These are phyloP conservation scores for Harpagus bidentatus DNA, from an alignment of 2,113 vertebrate species.

Conservation along the genomic window DNA sequence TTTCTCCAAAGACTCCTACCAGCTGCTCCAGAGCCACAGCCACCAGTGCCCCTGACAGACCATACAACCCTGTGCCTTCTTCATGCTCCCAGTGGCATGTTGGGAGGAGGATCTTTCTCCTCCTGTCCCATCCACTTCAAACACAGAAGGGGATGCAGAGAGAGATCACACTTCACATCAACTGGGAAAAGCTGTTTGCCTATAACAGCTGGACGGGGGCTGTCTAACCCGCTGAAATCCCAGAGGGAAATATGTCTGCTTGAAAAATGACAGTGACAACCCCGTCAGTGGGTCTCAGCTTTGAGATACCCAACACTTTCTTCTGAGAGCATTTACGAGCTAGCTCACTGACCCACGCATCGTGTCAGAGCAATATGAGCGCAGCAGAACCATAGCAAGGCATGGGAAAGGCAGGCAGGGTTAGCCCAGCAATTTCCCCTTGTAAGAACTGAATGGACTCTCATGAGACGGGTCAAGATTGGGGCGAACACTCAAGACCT, in stretches of 20 bases:
- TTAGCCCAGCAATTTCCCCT: background rate
- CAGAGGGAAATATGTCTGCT: background rate
- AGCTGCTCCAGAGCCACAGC: background rate
- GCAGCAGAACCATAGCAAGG: background rate
- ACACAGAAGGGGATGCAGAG: background rate
- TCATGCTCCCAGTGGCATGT: background rate
- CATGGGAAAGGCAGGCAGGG: background rate
- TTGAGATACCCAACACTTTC: background rate
- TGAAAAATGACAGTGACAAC: background rate
- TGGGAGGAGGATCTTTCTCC: background rate
- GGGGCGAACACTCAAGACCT: background rate
- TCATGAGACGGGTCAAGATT: background rate
- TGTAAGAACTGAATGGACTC: accelerated
- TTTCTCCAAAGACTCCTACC: background rate
- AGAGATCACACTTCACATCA: background rate
- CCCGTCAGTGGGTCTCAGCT: background rate
- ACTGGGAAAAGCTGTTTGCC: background rate
- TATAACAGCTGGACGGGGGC: background rate
- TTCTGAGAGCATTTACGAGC: background rate
- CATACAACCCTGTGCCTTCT: background rate
- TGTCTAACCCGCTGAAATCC: background rate
- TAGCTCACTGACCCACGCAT: background rate
- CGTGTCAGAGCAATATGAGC: background rate
- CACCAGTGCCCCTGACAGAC: background rate
- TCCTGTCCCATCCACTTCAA: background rate